These are phyloP conservation scores for Parnassius apollo DNA, from an alignment of 2,888 invertebrate genomes.

Conservation along the genomic window DNA sequence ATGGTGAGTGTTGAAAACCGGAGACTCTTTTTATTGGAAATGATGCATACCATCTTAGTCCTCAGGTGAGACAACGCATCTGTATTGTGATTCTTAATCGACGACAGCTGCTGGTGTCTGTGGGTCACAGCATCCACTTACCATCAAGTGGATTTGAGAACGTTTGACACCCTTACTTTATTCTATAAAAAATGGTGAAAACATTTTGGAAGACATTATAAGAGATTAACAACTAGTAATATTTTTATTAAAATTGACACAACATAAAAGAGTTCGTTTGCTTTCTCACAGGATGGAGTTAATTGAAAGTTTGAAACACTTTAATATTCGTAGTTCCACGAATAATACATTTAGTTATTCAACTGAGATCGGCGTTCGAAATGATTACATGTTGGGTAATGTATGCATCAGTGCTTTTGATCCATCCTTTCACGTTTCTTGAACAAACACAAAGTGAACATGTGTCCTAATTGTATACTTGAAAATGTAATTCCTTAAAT, in stretches of 20 bases:
- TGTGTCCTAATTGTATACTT: slow-evolving; percentile 63
- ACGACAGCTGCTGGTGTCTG: too few species aligned
- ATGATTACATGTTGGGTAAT: slow-evolving; percentile 50
- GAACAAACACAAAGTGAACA: slow-evolving; percentile 72
- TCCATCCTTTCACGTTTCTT: slow-evolving; percentile 67
- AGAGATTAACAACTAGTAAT: too few species aligned
- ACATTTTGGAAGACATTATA: too few species aligned
- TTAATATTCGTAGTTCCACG: slow-evolving; percentile 16
- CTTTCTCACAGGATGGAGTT: slow-evolving; percentile 16
- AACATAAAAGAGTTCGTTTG: slow-evolving; percentile 1
- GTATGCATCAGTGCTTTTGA: slow-evolving; percentile 60
- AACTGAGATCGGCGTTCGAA: slow-evolving; percentile 34
- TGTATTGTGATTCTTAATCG: too few species aligned
- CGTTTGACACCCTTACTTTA: too few species aligned
- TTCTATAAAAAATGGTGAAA: too few species aligned
- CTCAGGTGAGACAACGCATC: too few species aligned
- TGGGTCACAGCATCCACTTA: too few species aligned
- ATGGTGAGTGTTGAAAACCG: too few species aligned
- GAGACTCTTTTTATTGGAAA: too few species aligned
- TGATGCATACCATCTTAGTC: too few species aligned
- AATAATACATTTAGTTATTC: slow-evolving; percentile 24
- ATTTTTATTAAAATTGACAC: not conserved
- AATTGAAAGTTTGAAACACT: slow-evolving; percentile 15
- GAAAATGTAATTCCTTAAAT: slow-evolving; percentile 56
- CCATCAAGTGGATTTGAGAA: too few species aligned